Base-by-base conservation (phyloP, 2,113 vertebrate genomes). In the Ploceus nigricollis region DNA sequence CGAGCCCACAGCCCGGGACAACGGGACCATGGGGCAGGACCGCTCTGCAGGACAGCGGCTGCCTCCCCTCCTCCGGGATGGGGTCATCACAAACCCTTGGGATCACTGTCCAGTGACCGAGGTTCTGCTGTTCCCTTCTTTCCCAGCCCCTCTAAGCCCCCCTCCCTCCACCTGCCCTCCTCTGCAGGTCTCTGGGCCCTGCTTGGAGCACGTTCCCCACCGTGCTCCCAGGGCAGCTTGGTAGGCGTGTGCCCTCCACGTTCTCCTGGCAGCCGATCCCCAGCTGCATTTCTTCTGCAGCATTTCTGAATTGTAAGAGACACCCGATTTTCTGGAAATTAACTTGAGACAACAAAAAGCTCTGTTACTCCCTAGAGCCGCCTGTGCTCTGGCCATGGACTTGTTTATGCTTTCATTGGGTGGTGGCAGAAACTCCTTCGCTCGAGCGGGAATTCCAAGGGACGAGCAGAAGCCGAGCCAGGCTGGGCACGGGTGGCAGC, bases 201-300 rank as follows among this genome's bases (percentile, higher is more conserved):
- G 2, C 15, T 40, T 0, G 6, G 33, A 24, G 27, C 50, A 1
- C 0, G 3, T 31, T 75, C 42, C 16, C 37, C 30, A 3, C 33
- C 2, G 10, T 3, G 69, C 8, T 56, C 50, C 33, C 1, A 2
- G 14, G 53, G 57, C 20, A 13, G 40, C 4, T 25, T 13, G 35
- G 22, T 8, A 15, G 72, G 10, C 1, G 0, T 15, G n/a, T 50
- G 35, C 44, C 30, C 39, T 45, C 51, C 20, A 0, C 2, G 13
- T 4, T 33, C 63, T 25, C 7, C 63, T 7, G 25, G 23, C 3
- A 5, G 1, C 57, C 42, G 45, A 69, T 75, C 17, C 0, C 45
- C 60, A 40, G 57, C 71, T 25, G 88, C 82, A 6, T 40, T 76
- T 87, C 82, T 76, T 40, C 60, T 15, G 81, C 28, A 25, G n/a